These are phyloP conservation scores for Spilarctia lutea DNA, from an alignment of 2,888 invertebrate species.

Conservation along the genomic window DNA sequence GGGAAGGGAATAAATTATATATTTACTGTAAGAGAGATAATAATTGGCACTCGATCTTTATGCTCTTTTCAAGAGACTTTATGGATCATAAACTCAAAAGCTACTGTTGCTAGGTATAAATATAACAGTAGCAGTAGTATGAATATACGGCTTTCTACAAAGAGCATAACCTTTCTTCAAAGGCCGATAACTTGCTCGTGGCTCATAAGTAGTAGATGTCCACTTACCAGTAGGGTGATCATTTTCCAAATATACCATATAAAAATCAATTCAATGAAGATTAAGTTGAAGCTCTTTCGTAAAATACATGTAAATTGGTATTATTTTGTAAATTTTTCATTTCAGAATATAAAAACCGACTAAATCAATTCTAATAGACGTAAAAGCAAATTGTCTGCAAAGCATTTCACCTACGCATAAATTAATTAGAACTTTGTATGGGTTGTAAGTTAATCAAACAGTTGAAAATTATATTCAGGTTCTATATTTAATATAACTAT, in stretches of 20 bases:
- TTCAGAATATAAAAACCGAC: not conserved
- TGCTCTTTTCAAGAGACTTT: not conserved
- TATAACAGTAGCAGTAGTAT: no score
- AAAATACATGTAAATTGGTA: no score
- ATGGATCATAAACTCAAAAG: no score
- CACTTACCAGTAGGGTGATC: no score
- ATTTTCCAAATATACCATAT: no score
- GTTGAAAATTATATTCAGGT: not conserved
- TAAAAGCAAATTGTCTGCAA: not conserved
- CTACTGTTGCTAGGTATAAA: no score
- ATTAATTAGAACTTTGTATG: not conserved
- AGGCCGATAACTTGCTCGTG: no score
- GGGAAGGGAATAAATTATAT: not conserved
- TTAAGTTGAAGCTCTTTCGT: no score
- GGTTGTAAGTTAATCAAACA: not conserved
- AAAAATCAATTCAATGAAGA: no score
- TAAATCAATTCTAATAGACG: not conserved
- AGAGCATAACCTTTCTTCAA: no score
- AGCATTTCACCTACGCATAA: not conserved
- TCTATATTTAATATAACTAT: not conserved
- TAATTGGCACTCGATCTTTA: not conserved
- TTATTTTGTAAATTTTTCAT: not conserved
- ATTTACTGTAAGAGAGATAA: not conserved
- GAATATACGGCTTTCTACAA: no score
- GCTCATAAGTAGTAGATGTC: no score